Conservation (phyloP, 2,797 vertebrate species). For the Cephalopachus bancanus region DNA sequence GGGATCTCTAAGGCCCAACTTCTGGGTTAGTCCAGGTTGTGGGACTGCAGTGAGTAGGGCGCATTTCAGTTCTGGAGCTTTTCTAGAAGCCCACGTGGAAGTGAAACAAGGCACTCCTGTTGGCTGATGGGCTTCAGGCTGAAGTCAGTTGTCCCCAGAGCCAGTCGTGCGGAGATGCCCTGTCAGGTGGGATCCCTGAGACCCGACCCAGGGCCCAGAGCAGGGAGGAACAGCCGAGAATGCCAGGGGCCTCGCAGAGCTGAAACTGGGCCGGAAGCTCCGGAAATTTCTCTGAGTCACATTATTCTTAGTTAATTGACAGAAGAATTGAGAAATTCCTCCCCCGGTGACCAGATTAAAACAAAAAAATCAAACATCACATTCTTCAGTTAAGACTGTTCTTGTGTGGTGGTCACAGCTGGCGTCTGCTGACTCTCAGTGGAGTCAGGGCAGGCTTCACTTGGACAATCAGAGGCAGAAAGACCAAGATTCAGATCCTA, state of each 20-base stretch:
- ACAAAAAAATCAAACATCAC: background rate
- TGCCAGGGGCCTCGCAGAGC: background rate
- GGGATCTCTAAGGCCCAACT: background rate
- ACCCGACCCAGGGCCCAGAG: rapidly evolving
- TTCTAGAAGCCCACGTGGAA: background rate
- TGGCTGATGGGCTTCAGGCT: background rate
- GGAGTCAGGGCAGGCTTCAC: background rate
- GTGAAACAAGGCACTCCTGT: background rate
- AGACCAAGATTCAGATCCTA: background rate
- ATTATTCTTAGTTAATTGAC: background rate
- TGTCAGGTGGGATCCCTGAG: background rate
- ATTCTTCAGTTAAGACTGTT: background rate
- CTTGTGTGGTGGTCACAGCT: background rate
- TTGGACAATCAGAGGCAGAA: background rate
- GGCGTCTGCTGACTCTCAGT: background rate
- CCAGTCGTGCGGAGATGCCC: background rate
- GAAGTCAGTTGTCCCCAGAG: background rate
- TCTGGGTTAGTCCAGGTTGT: background rate
- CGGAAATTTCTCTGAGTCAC: background rate
- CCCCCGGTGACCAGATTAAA: background rate
- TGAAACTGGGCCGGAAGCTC: background rate
- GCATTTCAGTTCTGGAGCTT: background rate
- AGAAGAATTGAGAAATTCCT: background rate
- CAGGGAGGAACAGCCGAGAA: background rate
- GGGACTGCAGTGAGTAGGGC: background rate